phyloP scores from a whole-genome alignment of 92 coral and sea anemone genomes.

The Bergia puertoricense region DNA sequence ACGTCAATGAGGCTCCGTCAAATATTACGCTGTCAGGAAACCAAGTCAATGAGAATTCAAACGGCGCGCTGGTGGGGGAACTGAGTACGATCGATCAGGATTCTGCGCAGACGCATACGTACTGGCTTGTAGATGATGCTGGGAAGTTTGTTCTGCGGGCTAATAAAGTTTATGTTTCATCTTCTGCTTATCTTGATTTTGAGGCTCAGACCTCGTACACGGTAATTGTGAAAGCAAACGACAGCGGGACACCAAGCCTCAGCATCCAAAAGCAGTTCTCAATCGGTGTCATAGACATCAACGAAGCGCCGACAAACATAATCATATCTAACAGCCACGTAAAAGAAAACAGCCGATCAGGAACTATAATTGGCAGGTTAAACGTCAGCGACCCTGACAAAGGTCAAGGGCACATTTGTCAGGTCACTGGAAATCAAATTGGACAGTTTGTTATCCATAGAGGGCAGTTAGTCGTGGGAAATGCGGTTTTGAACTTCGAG shows the following conservation, averaged over 20 bases:
- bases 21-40: conserved; percentile 66
- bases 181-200: conserved; percentile 68
- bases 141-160: conserved; percentile 74
- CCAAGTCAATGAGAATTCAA: conserved; percentile 64
- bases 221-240: conserved; percentile 54
- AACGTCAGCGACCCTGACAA: conserved; percentile 88
- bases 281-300: conserved; percentile 69
- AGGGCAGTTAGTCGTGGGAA: conserved; percentile 55
- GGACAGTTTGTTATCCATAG: conserved; percentile 65
- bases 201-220: conserved; percentile 50
- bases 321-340: conserved; percentile 62
- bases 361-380: conserved; percentile 79
- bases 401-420: conserved; percentile 82
- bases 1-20: conserved; percentile 75
- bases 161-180: conserved; percentile 70
- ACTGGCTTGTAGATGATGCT: conserved; percentile 59
- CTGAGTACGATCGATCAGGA: conserved; percentile 77
- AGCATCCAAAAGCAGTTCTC: conserved; percentile 47
- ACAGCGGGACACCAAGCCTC: conserved; percentile 70
- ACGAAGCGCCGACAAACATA: conserved; percentile 82
- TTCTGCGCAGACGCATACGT: conserved; percentile 62
- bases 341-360: conserved; percentile 79
- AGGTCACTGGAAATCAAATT: conserved; percentile 62
- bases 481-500: conserved; percentile 72
- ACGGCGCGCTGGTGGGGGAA: conserved; percentile 70